Percentiles rank a stretch among this genome's conserved stretches.
Conservation (phyloP, 2,113 vertebrate genomes). For the Sterrhoptilus dennistouni region DNA sequence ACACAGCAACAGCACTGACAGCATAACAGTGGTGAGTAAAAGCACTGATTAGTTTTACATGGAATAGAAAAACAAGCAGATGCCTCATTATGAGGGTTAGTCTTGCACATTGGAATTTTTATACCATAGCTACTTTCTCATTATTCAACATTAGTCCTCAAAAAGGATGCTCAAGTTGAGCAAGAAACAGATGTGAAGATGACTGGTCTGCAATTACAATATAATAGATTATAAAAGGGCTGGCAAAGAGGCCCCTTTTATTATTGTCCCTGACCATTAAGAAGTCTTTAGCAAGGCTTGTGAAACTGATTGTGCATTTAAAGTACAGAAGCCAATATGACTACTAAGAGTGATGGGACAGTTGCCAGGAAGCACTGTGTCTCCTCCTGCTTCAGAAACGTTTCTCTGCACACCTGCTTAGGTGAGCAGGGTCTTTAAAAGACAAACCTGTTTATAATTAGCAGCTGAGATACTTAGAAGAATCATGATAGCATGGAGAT, state of each 20-base stretch:
- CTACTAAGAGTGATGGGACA: not conserved
- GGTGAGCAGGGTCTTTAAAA: not conserved
- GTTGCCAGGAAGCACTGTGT: not conserved
- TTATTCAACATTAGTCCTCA: slow-evolving; percentile 10
- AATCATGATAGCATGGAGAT: not conserved
- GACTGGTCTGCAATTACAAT: not conserved
- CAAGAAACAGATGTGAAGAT: slow-evolving; percentile 25
- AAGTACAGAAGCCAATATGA: not conserved
- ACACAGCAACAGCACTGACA: not conserved
- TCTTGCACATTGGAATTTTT: not conserved
- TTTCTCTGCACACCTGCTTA: not conserved
- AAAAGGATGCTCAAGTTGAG: not conserved
- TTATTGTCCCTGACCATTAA: not conserved
- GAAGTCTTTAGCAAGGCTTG: not conserved
- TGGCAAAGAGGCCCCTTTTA: not conserved
- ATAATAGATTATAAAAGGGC: not conserved
- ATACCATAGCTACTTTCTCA: not conserved
- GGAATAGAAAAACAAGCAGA: not conserved
- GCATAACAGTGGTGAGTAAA: not conserved
- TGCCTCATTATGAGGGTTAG: not conserved
- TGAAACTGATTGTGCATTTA: slow-evolving; percentile 5
- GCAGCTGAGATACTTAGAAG: not conserved
- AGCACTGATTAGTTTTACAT: not conserved
- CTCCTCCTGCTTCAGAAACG: not conserved
- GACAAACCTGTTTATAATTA: not conserved